Percentiles rank a stretch among this genome's conserved stretches.
These are phyloP conservation scores for Barnardius zonarius DNA, from an alignment of 2,113 vertebrate genomes.

Conservation along the genomic window DNA sequence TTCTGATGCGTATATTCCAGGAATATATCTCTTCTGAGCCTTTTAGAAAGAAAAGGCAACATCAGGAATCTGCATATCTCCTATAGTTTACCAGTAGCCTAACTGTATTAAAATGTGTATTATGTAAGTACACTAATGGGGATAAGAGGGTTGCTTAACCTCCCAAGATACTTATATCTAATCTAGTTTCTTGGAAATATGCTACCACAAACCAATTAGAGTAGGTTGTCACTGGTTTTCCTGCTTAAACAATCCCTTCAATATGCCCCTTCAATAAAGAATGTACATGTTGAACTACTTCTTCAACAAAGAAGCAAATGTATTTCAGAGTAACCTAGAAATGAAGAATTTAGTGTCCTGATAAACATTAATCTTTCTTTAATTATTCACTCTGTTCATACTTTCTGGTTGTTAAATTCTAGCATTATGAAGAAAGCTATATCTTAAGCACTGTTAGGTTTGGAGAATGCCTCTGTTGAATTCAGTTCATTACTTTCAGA, in stretches of 20 bases:
- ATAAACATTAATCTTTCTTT: not conserved
- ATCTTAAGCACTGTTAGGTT: not conserved
- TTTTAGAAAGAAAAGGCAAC: not conserved
- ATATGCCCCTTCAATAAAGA: not conserved
- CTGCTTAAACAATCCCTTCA: not conserved
- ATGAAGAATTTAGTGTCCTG: not conserved
- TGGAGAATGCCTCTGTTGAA: not conserved
- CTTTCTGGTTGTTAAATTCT: not conserved
- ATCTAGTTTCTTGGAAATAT: constrained; percentile 48
- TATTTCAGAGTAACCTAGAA: not conserved
- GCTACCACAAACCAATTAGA: constrained; percentile 27
- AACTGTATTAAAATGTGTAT: constrained; percentile 36
- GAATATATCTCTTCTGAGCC: not conserved
- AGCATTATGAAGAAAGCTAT: not conserved
- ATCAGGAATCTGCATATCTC: not conserved
- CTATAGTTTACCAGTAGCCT: not conserved
- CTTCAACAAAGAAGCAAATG: not conserved
- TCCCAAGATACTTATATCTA: constrained; percentile 21
- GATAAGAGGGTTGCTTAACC: constrained; percentile 35
- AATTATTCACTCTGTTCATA: not conserved
- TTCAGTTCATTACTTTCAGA: not conserved
- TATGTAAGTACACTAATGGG: constrained; percentile 45
- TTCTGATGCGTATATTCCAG: not conserved
- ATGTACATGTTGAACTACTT: not conserved
- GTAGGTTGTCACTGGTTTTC: not conserved